These are phyloP conservation scores for Amiota minor DNA, from an alignment of 2,888 invertebrate species.

Conservation along the genomic window DNA sequence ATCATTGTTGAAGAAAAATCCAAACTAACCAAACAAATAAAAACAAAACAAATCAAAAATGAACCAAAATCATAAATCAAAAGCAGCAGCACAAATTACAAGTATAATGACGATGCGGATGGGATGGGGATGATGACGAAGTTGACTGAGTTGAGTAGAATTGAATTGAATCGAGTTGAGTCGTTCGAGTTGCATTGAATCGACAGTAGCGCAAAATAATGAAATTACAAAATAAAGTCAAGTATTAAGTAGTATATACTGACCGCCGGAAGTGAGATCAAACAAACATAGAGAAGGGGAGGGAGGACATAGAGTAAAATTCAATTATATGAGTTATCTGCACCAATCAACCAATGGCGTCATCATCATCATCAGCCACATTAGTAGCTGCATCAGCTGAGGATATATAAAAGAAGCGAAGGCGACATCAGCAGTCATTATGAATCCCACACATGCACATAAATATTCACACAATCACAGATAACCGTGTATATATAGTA, in stretches of 20 bases:
- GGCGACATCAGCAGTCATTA: neutral
- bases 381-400: slow-evolving; percentile 36
- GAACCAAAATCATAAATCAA: no score
- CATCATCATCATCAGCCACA: slow-evolving; percentile 24
- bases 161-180: no score
- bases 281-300: no score
- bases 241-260: neutral
- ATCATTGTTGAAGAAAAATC: no score
- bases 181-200: neutral
- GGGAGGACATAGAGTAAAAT: slow-evolving; percentile 39
- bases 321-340: slow-evolving; percentile 52
- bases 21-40: no score
- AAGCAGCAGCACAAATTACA: no score
- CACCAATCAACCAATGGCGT: slow-evolving; percentile 17
- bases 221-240: slow-evolving; percentile 16
- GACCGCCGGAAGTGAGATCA: no score
- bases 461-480: neutral
- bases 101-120: no score
- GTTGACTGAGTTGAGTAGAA: no score
- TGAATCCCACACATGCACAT: neutral
- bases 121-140: no score
- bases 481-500: neutral
- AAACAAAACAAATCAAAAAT: no score
- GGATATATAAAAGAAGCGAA: neutral
- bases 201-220: slow-evolving; percentile 4